A percentile compares a stretch with the other conserved stretches of the same genome.
Evolutionary conservation across 2,888 invertebrate species (phyloP).

Genomic region (Megastigmus dorsalis): DNA sequence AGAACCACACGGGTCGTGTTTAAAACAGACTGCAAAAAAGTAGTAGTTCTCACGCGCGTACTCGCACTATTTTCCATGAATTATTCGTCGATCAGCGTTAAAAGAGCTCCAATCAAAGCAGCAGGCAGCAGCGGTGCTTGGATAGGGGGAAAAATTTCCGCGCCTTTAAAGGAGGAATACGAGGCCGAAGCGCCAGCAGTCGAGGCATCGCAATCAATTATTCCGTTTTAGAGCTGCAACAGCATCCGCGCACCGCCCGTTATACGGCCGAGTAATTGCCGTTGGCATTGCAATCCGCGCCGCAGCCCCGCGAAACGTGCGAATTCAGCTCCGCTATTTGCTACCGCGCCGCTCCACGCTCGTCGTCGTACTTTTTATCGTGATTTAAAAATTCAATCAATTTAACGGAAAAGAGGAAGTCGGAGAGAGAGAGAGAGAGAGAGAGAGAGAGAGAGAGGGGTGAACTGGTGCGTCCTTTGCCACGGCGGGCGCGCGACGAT

Average conservation of each 20-base stretch:
- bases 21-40: no score
- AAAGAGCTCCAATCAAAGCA: not conserved
- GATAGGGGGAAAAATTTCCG: no score
- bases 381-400: constrained; percentile 37
- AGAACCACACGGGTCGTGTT: no score
- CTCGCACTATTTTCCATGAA: no score
- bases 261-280: not conserved
- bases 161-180: not conserved
- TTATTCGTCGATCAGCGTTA: not conserved
- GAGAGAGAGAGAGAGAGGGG: no score
- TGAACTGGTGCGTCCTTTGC: not conserved
- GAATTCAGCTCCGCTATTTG: constrained; percentile 5
- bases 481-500: not conserved
- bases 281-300: not conserved
- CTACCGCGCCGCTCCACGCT: no score
- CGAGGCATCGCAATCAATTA: constrained; percentile 19
- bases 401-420: not conserved
- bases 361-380: not conserved
- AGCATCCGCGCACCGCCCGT: no score
- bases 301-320: constrained; percentile 1
- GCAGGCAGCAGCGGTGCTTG: no score
- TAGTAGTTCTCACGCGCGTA: no score
- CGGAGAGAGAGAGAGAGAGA: not conserved
- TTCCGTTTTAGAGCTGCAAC: constrained; percentile 5
- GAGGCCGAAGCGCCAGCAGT: not conserved